A percentile compares a stretch with the other conserved stretches of the same genome.
These are phyloP conservation scores for Spinus pinus DNA, from an alignment of 2,797 vertebrate species.

Conservation along the genomic window DNA sequence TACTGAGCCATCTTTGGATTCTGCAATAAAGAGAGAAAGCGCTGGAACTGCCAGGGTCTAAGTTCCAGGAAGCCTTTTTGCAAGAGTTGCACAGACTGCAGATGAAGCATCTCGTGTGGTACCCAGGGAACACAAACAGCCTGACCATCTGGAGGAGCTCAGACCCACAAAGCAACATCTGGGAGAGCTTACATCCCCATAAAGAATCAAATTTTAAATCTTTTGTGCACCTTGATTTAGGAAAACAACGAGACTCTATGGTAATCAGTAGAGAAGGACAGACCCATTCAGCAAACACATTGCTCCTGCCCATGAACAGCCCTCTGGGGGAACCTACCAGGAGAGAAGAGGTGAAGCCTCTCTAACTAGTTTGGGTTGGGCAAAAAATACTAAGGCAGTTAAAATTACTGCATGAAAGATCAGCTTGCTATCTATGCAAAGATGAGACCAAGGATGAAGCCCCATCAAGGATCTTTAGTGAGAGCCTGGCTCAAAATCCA, in stretches of 20 bases:
- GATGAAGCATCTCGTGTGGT: not conserved
- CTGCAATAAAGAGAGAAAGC: not conserved
- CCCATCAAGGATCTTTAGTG: not conserved
- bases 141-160: not conserved
- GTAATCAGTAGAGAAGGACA: not conserved
- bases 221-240: not conserved
- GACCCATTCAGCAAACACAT: not conserved
- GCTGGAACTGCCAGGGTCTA: not conserved
- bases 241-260: not conserved
- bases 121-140: not conserved
- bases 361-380: not conserved
- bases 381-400: not conserved
- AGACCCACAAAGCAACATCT: not conserved
- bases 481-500: not conserved
- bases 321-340: not conserved
- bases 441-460: not conserved
- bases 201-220: not conserved
- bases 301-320: not conserved
- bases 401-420: not conserved
- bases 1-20: not conserved
- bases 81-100: not conserved
- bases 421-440: not conserved
- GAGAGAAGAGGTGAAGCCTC: not conserved
- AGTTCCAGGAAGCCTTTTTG: not conserved
- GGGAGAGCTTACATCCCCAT: not conserved